Evolutionary conservation across 1,140 invertebrate species (phyloP).

Genomic region (Heliothis subflexa): DNA sequence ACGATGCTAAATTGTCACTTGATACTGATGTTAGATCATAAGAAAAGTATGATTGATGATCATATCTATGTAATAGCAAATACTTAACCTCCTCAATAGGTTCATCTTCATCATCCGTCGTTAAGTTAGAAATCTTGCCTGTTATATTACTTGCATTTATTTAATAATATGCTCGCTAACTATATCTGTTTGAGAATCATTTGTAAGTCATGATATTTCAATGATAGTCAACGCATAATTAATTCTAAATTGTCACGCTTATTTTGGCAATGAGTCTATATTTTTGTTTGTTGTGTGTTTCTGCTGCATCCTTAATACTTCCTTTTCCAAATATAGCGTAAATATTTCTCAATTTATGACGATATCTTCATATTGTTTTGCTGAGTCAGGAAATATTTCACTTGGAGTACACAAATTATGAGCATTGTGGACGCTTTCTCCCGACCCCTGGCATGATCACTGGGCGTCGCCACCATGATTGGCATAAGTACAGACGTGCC

Average conservation of each 20-base stretch:
- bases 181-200: not conserved
- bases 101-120: slow-evolving; percentile 21
- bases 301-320: not conserved
- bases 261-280: slow-evolving; percentile 19
- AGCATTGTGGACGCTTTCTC: slow-evolving; percentile 34
- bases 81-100: not conserved
- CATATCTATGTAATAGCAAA: not conserved
- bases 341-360: not conserved
- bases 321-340: slow-evolving; percentile 3
- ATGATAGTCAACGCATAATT: not conserved
- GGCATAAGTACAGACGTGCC: slow-evolving; percentile 38
- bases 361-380: slow-evolving; percentile 8
- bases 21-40: slow-evolving; percentile 4
- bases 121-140: slow-evolving; percentile 6
- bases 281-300: slow-evolving; percentile 9
- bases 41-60: not conserved
- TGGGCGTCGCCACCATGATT: slow-evolving; percentile 26
- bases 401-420: slow-evolving; percentile 28
- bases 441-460: slow-evolving; percentile 40
- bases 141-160: slow-evolving; percentile 34
- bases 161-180: not conserved
- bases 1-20: slow-evolving; percentile 5
- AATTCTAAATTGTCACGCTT: slow-evolving; percentile 18
- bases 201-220: slow-evolving; percentile 15
- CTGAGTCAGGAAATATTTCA: slow-evolving; percentile 31